Base-by-base conservation (phyloP, 1,140 invertebrate genomes). In the Protaetia brevitarsis region DNA sequence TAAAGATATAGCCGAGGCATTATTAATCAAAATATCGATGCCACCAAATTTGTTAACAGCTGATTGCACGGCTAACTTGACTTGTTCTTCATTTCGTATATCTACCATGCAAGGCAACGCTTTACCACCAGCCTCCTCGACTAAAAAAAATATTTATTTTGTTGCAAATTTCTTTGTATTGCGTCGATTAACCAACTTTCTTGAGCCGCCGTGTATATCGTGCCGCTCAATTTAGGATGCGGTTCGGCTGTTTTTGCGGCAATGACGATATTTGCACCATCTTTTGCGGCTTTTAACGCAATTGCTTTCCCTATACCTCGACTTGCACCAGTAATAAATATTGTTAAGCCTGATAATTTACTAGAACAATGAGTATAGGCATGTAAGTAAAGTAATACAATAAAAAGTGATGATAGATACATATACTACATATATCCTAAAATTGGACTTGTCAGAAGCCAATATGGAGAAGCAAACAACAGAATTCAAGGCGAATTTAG, bases 261-360 rank as follows among this genome's bases (percentile, higher is more conserved):
- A 71, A 98, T 87, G 6, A 97, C 89, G 73, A 99, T 85, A 81
- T 98, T 98, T 0, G 95, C 96, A 62, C 95, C 95, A 89, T 99
- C 97, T 77, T 87, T 87, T 0, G 94, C 94, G 1, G 89, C 90
- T 83, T 96, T 97, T 29, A 99, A 75, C 7, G 96, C 97, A 71
- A 99, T 99, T 34, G 89, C 92, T 80, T 98, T 97, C 3, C 97
- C 97, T 76, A 99, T 99, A 45, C 97, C 97, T 70, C 97, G 84
- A 66, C 95, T 98, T 11, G 94, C 97, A 26, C 97, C 97, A 19
- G 96, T 97, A 65, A 99, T 95, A 73, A 99, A 97, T 27, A 98
- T 78, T 3, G 96, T 98, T 51, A 87, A 87, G 10, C 95, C 96
- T 66, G 92, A 90, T 70, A 99, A 84, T 86, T 95, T 96, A 63